Evolutionary conservation across 2,113 vertebrate genomes (phyloP).

Genomic region (Phylloscopus trochiloides): DNA sequence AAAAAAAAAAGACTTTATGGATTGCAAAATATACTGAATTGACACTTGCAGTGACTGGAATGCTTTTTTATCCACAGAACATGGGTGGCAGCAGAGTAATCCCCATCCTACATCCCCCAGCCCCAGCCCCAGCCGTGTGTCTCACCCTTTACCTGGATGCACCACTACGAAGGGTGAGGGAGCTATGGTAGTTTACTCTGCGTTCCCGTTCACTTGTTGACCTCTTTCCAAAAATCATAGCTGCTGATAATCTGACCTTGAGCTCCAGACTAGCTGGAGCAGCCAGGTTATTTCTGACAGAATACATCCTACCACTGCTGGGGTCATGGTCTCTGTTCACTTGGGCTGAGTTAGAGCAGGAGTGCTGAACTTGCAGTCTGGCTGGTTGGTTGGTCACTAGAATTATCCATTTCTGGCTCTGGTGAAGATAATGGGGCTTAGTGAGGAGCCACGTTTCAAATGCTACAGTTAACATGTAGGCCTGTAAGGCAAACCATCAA

Average conservation of each 20-base stretch:
- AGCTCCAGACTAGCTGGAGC: not conserved
- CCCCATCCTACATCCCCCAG: conserved; percentile 52
- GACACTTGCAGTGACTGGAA: conserved; percentile 33
- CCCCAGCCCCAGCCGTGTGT: conserved; percentile 28
- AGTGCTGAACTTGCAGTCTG: not conserved
- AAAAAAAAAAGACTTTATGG: not conserved
- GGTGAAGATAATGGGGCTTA: not conserved
- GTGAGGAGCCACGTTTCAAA: not conserved
- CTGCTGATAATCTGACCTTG: not conserved
- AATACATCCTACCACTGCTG: not conserved
- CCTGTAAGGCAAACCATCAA: not conserved
- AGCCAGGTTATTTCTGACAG: not conserved
- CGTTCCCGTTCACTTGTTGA: conserved; percentile 10
- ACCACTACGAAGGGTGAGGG: conserved; percentile 53
- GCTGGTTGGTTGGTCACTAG: not conserved
- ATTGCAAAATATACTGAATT: conserved; percentile 27
- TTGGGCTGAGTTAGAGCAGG: not conserved
- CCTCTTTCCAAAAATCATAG: not conserved
- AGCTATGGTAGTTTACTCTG: conserved; percentile 29
- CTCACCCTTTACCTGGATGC: conserved; percentile 54
- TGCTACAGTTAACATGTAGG: not conserved
- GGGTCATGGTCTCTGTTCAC: fast-evolving
- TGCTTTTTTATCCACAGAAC: conserved; percentile 58
- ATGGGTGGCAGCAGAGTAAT: conserved; percentile 49
- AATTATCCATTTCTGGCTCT: not conserved